Conservation (phyloP, 2,888 invertebrate species). For the Carabus problematicus region DNA sequence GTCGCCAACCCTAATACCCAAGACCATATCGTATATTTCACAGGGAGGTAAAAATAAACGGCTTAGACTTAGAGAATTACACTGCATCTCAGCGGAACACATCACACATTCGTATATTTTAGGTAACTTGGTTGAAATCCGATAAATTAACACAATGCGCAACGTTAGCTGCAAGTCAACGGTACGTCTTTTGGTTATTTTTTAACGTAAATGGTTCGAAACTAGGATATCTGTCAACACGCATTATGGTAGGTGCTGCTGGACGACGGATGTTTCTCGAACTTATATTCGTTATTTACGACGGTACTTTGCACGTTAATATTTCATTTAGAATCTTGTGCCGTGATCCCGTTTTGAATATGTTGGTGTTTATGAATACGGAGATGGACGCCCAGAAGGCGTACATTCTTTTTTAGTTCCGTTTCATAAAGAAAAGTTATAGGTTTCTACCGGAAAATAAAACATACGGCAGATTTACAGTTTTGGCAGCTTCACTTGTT, state of each 20-base stretch:
- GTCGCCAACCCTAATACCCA: constrained; percentile 19
- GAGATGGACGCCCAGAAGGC: too few species aligned
- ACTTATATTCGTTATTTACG: not conserved
- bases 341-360: not conserved
- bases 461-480: too few species aligned
- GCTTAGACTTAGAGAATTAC: not conserved
- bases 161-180: constrained; percentile 11
- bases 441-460: too few species aligned
- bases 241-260: too few species aligned
- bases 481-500: too few species aligned
- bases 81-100: not conserved
- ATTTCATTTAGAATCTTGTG: not conserved
- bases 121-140: constrained; percentile 2
- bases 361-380: too few species aligned
- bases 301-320: not conserved
- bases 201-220: constrained; percentile 23
- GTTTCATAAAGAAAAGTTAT: too few species aligned
- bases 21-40: constrained; percentile 25
- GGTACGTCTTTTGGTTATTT: constrained; percentile 6
- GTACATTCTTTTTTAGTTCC: too few species aligned
- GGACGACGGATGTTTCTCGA: too few species aligned
- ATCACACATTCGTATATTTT: not conserved
- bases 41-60: not conserved
- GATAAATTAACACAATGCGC: constrained; percentile 4
- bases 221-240: too few species aligned